Conservation (phyloP, 2,113 vertebrate species). For the Gobiocypris rarus region DNA sequence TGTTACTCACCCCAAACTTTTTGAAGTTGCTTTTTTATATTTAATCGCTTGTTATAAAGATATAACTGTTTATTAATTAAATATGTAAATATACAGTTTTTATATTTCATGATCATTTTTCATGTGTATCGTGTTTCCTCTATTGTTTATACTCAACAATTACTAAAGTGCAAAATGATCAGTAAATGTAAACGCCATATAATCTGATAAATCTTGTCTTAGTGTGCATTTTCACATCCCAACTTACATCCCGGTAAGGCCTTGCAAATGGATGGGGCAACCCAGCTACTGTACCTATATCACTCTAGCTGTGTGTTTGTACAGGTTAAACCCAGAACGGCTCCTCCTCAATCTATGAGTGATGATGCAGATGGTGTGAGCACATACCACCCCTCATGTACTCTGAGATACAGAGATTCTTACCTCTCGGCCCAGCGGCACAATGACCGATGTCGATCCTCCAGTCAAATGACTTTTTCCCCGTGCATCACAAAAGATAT, state of each 20-base stretch:
- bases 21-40: not conserved
- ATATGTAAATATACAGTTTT: too few relatives aligned
- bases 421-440: conserved; percentile 84
- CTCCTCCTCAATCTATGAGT: conserved; percentile 17
- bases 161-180: not conserved
- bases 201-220: not conserved
- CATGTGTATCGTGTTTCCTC: not conserved
- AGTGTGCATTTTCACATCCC: not conserved
- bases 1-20: not conserved
- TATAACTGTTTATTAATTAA: too few relatives aligned
- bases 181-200: not conserved
- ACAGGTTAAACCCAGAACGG: not conserved
- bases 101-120: not conserved
- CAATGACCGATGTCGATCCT: conserved; percentile 66
- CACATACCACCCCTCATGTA: conserved; percentile 30
- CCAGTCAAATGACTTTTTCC: conserved; percentile 64
- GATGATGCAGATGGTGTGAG: conserved; percentile 57
- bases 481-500: conserved; percentile 67
- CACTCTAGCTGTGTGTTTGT: not conserved
- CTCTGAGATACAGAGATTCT: conserved; percentile 79
- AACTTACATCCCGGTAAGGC: not conserved
- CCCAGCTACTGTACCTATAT: not conserved
- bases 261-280: not conserved
- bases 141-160: not conserved
- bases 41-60: not conserved